A percentile compares a stretch with the other conserved stretches of the same genome.
Evolutionary conservation across 2,797 vertebrate genomes (phyloP).

Genomic region (Crocidura indochinensis): DNA sequence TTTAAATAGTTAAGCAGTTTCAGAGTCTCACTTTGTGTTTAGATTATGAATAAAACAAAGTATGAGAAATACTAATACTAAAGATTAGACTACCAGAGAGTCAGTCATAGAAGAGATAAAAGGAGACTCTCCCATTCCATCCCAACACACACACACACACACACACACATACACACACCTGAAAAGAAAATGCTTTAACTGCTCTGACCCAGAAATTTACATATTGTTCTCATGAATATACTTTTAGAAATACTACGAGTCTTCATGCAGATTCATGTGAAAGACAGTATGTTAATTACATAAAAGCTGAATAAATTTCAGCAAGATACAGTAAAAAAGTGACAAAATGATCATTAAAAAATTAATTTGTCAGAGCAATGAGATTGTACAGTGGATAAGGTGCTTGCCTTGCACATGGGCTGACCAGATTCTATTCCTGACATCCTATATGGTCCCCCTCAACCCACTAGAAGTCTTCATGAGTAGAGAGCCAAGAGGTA

Average conservation of each 20-base stretch:
- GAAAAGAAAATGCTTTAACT: no score
- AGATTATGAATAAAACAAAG: neutral
- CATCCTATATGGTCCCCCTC: no score
- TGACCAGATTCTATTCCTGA: no score
- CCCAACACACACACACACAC: no score
- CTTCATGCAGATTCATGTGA: constrained; percentile 21
- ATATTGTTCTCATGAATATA: constrained; percentile 22
- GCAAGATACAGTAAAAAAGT: constrained; percentile 32
- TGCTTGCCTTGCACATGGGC: no score
- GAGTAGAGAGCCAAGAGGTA: no score
- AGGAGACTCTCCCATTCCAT: neutral
- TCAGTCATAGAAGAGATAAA: neutral
- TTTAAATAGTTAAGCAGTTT: no score
- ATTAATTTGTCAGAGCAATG: neutral
- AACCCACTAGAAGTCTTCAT: no score
- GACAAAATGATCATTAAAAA: constrained; percentile 7
- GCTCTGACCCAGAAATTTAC: neutral
- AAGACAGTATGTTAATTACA: neutral
- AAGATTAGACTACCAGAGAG: neutral
- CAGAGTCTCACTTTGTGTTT: no score
- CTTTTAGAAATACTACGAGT: constrained; percentile 2
- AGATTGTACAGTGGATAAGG: no score
- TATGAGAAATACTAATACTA: neutral
- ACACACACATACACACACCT: no score
- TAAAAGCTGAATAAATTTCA: constrained; percentile 8